Base-by-base conservation (phyloP, 2,888 invertebrate genomes). In the Labia minor region DNA sequence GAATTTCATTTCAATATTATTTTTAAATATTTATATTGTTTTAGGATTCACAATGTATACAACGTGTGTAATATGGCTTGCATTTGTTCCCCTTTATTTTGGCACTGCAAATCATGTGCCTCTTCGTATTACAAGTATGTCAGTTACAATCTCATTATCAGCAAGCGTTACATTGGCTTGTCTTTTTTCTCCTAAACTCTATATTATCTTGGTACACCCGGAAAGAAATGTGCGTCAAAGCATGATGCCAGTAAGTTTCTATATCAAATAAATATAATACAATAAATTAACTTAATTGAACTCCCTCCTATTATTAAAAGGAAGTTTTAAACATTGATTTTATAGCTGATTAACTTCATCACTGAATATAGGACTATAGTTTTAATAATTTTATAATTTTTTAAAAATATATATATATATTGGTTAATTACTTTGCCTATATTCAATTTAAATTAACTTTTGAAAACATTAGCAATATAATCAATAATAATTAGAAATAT, bases 41-140 rank as follows among this genome's bases (percentile, higher is more conserved):
- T 10, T 79, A 91, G 91, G 92, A 68, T 98, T 99, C 80, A 96
- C 97, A 20, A 98, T 99, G 98, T 99, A 95, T 81, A 96, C 96
- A 62, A 97, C 96, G 21, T 95, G 95, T 78, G 92, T 96, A 70
- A 95, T 97, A 76, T 98, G 98, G 98, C 81, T 95, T 71, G 98
- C 98, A 19, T 98, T 98, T 79, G 93, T 98, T 67, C 95, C 97
- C 4, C 84, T 98, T 65, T 97, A 97, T 80, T 96, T 97, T 78
- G 95, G 95, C 70, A 96, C 95, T 1, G 94, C 90, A 69, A 92
- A 89, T 75, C 93, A 95, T 79, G 92, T 95, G 70, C 90, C 92
- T 11, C 82, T 96, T 69, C 84, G 96, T 69, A 91, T 95, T 76
- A 95, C 93, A 72, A 94, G 94, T 77, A 93, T 96, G 91, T 93